Conservation (phyloP, 2,113 vertebrate species). For the Camelus bactrianus region DNA sequence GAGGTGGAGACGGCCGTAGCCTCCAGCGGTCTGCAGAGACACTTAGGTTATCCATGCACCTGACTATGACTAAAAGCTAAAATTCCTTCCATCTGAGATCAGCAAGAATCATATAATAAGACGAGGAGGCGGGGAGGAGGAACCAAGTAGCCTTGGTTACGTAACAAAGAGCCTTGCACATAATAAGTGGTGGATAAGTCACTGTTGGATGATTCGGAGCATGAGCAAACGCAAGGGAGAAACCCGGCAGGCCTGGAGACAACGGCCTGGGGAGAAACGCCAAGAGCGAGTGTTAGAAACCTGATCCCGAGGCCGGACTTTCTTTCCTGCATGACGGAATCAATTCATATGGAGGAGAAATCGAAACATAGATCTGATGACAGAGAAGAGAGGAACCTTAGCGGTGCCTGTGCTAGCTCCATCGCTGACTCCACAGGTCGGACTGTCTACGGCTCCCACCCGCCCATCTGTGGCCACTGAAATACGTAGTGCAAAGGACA, state of each 20-base stretch:
- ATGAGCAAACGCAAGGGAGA: neutral
- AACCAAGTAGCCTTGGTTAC: no score
- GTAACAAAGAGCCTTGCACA: no score
- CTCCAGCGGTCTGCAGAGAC: neutral
- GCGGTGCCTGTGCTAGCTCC: fast-evolving
- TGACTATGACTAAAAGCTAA: neutral
- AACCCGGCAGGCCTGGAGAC: neutral
- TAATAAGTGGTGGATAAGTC: fast-evolving
- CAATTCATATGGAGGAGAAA: neutral
- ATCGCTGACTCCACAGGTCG: neutral
- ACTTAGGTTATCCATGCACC: neutral
- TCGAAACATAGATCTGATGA: neutral
- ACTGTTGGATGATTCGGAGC: neutral
- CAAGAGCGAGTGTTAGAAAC: neutral
- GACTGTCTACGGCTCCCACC: neutral
- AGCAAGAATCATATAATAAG: neutral
- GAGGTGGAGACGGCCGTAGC: neutral
- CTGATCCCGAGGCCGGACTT: neutral
- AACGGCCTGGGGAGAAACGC: neutral
- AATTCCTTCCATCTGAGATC: neutral
- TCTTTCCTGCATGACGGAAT: neutral
- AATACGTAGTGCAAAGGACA: neutral
- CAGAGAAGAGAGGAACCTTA: neutral
- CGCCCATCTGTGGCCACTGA: neutral
- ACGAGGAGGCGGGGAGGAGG: neutral